Conservation (phyloP, 2,113 vertebrate species). For the Antigone vipio region DNA sequence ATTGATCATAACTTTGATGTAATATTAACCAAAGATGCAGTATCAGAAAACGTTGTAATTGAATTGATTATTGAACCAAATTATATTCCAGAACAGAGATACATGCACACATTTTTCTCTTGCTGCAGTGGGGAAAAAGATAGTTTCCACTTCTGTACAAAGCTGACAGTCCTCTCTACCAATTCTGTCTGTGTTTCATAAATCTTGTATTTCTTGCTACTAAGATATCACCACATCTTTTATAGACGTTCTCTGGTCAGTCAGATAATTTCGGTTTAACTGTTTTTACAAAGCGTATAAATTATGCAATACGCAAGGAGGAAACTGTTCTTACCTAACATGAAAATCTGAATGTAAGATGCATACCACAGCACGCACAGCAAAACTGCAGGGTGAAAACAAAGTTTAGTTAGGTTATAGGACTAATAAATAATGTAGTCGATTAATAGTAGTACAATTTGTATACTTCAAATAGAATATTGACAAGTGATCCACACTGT, state of each 20-base stretch:
- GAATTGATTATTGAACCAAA: not conserved
- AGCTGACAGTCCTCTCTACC: not conserved
- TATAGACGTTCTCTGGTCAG: not conserved
- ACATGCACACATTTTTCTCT: accelerated
- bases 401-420: not conserved
- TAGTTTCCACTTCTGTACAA: not conserved
- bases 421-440: not conserved
- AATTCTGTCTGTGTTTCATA: not conserved
- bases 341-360: not conserved
- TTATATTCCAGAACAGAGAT: not conserved
- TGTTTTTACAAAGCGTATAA: not conserved
- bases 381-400: not conserved
- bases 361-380: not conserved
- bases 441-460: not conserved
- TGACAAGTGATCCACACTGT: not conserved
- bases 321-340: not conserved
- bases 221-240: not conserved
- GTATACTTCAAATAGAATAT: not conserved
- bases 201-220: not conserved
- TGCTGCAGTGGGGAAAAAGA: not conserved
- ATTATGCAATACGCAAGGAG: not conserved
- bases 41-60: not conserved
- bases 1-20: not conserved
- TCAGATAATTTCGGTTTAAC: not conserved
- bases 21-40: not conserved